Evolutionary conservation across 2,888 invertebrate species (phyloP).

Genomic region (Cyclophora albipunctata): DNA sequence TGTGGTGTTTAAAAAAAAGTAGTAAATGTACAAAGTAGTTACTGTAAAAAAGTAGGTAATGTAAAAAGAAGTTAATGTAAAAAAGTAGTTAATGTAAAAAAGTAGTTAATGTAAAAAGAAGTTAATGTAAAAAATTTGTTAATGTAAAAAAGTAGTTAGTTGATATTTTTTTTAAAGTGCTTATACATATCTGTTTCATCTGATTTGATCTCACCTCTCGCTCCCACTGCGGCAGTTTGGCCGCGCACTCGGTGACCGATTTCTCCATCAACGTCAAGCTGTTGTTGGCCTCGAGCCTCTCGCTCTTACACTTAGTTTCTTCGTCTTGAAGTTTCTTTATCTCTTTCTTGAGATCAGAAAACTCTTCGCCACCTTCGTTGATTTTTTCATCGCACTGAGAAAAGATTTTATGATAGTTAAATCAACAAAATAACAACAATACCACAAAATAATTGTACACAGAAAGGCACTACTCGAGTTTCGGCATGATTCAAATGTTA

Average conservation of each 20-base stretch:
- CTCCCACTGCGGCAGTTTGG: constrained; percentile 69
- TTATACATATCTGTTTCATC: too few relatives aligned
- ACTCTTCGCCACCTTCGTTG: constrained; percentile 73
- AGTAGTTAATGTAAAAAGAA: too few relatives aligned
- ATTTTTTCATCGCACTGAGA: constrained; percentile 70
- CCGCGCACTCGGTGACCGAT: constrained; percentile 68
- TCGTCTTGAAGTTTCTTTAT: constrained; percentile 76
- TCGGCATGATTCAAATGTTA: not conserved
- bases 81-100: too few relatives aligned
- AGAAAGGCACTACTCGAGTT: not conserved
- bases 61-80: not conserved
- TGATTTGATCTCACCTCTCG: too few relatives aligned
- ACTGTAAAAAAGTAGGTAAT: too few relatives aligned
- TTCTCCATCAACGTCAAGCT: constrained; percentile 78
- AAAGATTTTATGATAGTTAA: not conserved
- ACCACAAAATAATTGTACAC: too few relatives aligned
- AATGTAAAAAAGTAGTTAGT: too few relatives aligned
- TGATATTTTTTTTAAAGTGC: too few relatives aligned
- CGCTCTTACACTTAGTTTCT: constrained; percentile 80
- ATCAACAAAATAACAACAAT: too few relatives aligned
- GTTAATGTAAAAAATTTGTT: too few relatives aligned
- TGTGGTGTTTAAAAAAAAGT: not conserved
- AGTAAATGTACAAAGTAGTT: too few relatives aligned
- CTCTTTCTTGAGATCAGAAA: constrained; percentile 77
- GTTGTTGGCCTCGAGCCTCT: constrained; percentile 84